A percentile compares a stretch with the other conserved stretches of the same genome.
phyloP scores from a whole-genome alignment of 2,113 vertebrate genomes.

The Tragelaphus buxtoni region DNA sequence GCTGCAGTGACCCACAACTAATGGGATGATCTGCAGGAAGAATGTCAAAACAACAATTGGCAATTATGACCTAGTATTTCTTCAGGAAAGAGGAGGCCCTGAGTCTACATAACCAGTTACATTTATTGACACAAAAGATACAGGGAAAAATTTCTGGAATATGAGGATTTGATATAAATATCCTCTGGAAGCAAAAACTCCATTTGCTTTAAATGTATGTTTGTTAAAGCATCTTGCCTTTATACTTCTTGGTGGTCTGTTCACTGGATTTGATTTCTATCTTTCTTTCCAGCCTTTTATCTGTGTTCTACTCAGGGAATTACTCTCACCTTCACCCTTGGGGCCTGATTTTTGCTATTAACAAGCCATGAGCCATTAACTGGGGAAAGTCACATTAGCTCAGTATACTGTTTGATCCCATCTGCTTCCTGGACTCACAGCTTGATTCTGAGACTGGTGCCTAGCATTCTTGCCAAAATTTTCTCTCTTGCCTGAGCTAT shows the following conservation, averaged over 20 bases:
- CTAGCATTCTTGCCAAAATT: neutral
- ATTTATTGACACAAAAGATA: neutral
- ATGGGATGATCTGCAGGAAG: neutral
- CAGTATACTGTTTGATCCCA: neutral
- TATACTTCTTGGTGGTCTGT: neutral
- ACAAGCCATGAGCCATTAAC: neutral
- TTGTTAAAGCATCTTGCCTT: neutral
- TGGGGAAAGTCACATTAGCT: neutral
- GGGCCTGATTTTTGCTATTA: neutral
- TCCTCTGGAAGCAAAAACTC: neutral
- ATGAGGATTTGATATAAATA: neutral
- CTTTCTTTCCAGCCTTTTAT: neutral
- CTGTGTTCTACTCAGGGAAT: neutral
- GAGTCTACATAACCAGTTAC: neutral
- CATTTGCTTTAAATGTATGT: neutral
- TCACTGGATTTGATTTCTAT: neutral
- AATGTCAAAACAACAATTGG: neutral
- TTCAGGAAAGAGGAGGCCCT: neutral
- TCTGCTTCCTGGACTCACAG: neutral
- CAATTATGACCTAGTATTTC: neutral
- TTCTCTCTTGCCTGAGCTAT: neutral
- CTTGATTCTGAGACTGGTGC: neutral
- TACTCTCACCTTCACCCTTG: neutral
- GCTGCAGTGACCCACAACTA: neutral
- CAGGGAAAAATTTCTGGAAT: neutral